Conservation (phyloP, 2,888 invertebrate genomes). For the Nymphalis urticae region DNA sequence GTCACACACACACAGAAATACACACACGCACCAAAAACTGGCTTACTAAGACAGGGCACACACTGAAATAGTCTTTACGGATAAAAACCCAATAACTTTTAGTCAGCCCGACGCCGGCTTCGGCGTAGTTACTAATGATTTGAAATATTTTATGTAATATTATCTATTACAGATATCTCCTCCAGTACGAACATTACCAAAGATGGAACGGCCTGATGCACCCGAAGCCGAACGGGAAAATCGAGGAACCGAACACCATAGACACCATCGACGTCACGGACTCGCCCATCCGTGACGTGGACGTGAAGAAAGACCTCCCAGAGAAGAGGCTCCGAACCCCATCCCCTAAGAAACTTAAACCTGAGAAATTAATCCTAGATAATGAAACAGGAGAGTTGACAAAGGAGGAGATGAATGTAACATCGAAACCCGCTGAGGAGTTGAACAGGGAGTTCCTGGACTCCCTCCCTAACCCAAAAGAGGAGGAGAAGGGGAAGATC, state of each 20-base stretch:
- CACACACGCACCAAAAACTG: too few species aligned
- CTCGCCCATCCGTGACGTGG: slow-evolving; percentile 61
- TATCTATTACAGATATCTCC: slow-evolving; percentile 79
- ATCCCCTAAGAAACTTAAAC: slow-evolving; percentile 30
- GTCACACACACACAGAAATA: too few species aligned
- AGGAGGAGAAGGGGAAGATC: slow-evolving; percentile 57
- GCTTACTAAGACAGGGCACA: too few species aligned
- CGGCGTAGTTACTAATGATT: too few species aligned
- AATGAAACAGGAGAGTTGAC: slow-evolving; percentile 49
- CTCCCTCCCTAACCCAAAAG: slow-evolving; percentile 57
- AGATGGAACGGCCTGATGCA: slow-evolving; percentile 58
- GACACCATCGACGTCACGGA: slow-evolving; percentile 72
- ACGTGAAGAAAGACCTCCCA: slow-evolving; percentile 37
- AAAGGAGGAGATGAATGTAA: slow-evolving; percentile 55
- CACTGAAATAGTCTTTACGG: too few species aligned
- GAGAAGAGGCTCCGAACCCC: slow-evolving; percentile 53
- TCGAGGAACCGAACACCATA: slow-evolving; percentile 50
- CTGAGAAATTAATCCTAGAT: slow-evolving; percentile 44
- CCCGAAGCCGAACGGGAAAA: slow-evolving; percentile 62
- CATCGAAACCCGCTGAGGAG: slow-evolving; percentile 65
- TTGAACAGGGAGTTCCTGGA: slow-evolving; percentile 72
- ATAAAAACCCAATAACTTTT: too few species aligned
- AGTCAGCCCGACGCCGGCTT: too few species aligned
- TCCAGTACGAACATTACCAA: slow-evolving; percentile 85
- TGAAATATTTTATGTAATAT: background rate